Base-by-base conservation (phyloP, 2,888 invertebrate genomes). In the Ophioninae sp. region DNA sequence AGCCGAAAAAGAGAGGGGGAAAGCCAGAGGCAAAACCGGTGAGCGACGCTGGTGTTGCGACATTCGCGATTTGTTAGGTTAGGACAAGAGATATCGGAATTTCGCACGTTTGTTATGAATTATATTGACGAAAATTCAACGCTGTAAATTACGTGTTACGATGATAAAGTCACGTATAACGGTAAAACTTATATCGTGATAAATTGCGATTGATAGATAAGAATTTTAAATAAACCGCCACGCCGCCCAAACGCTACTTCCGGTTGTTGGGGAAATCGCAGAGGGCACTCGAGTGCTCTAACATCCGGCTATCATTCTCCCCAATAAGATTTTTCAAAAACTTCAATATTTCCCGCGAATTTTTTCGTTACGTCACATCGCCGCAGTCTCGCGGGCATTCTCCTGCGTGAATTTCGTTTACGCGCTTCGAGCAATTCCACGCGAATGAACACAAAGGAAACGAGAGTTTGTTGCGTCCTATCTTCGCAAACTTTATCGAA, bases 291-390 rank as follows among this genome's bases (percentile, higher is more conserved):
- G 2, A 22, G 63, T 0, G 37, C 41, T 67, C 0, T 1, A 41
- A 41, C 10, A 44, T 20, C 41, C 39, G 22, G 39, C 61, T 44
- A n/a, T 23, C 23, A 9, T 63, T 44, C 6, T 30, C 30, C 30
- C 0, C 41, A 76, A 77, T 77, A 67, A 61, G 8, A 77, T 81
- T 76, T 81, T 76, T 61, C 67, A 67, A 81, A 77, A 67, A 58
- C 76, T 37, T 44, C 3, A 20, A 37, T 39, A 61, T 77, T 77
- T 81, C 81, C 81, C 81, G 81, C 81, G 81, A 79, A 61, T 76
- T 81, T 30, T 69, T n/a, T 6, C 13, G 51, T 72, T 64, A 61
- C 76, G 72, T 67, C 77, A 63, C 71, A 65, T 51, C 17, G 0
- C 51, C 17, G 51, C 59, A 37, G 69, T 64, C 58, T 69, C 51